phyloP scores from a whole-genome alignment of 2,113 vertebrate genomes.

The Vidua macroura region DNA sequence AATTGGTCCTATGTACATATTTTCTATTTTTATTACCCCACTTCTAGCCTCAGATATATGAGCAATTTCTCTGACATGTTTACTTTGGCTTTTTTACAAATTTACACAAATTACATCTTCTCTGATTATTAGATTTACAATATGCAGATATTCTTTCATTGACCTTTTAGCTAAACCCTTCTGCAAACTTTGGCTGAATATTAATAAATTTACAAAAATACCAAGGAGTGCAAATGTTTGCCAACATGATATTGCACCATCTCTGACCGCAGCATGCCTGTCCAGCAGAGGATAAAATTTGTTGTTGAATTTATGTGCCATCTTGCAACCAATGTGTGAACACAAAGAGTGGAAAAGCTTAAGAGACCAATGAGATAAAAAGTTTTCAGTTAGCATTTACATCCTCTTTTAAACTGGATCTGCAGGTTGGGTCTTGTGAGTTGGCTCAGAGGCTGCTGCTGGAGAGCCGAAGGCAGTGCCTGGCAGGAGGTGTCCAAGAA shows the following conservation, averaged over 20 bases:
- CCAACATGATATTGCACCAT: neutral
- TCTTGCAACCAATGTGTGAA: neutral
- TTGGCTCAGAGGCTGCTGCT: neutral
- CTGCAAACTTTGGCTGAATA: conserved; percentile 17
- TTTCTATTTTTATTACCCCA: conserved; percentile 32
- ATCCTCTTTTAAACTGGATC: neutral
- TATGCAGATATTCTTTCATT: conserved; percentile 44
- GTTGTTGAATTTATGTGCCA: neutral
- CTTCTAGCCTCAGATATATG: neutral
- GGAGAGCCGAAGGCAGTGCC: neutral
- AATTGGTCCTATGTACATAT: conserved; percentile 2
- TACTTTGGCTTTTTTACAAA: conserved; percentile 46
- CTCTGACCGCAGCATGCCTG: neutral
- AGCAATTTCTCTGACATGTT: conserved; percentile 22
- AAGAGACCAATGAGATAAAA: neutral
- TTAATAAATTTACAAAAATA: conserved; percentile 20
- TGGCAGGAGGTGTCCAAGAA: neutral
- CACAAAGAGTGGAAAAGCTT: neutral
- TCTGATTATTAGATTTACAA: conserved; percentile 30
- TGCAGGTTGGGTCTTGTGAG: neutral
- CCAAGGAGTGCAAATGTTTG: neutral
- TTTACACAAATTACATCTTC: conserved; percentile 30
- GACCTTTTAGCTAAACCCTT: conserved; percentile 48
- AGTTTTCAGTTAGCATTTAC: neutral
- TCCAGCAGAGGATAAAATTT: neutral